A percentile compares a stretch with the other conserved stretches of the same genome.
phyloP scores from a whole-genome alignment of 2,888 invertebrate species.

The Teinopalpus imperialis region DNA sequence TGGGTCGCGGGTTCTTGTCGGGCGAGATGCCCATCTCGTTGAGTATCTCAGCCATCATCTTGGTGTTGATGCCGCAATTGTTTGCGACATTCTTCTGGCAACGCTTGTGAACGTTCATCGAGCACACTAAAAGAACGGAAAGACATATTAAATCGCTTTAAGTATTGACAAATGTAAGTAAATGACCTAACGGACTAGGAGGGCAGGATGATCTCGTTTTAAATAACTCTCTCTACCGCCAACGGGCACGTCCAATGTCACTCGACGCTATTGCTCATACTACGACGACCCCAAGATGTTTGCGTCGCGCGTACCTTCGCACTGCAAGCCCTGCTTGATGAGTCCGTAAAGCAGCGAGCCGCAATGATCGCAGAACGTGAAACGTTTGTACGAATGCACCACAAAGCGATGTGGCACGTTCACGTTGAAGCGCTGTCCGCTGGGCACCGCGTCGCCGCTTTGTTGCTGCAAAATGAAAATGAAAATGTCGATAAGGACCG shows the following conservation, averaged over 20 bases:
- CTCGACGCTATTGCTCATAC: no score
- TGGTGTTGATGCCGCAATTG: conserved; percentile 99
- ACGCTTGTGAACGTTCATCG: conserved; percentile 98
- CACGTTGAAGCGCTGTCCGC: conserved; percentile 95
- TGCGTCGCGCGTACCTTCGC: conserved; percentile 94
- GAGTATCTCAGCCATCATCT: conserved; percentile 96
- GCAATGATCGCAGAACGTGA: conserved; percentile 99
- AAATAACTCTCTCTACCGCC: no score
- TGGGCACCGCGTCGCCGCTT: conserved; percentile 77
- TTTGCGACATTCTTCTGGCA: conserved; percentile 99
- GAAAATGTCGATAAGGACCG: no score
- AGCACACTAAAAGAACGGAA: conserved; percentile 89
- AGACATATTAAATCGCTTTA: no score
- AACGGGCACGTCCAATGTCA: no score
- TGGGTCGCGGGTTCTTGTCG: conserved; percentile 87
- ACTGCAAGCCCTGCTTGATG: conserved; percentile 97
- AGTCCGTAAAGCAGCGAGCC: conserved; percentile 98
- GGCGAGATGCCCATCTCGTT: conserved; percentile 95
- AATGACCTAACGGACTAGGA: no score
- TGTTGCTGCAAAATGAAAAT: conserved; percentile 43
- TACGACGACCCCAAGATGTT: no score
- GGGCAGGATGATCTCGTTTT: no score
- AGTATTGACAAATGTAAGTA: no score
- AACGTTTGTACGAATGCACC: conserved; percentile 98
- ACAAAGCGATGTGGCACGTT: conserved; percentile 98